phyloP scores from a whole-genome alignment of 1,140 invertebrate genomes.

The Trichomalopsis sarcophagae region DNA sequence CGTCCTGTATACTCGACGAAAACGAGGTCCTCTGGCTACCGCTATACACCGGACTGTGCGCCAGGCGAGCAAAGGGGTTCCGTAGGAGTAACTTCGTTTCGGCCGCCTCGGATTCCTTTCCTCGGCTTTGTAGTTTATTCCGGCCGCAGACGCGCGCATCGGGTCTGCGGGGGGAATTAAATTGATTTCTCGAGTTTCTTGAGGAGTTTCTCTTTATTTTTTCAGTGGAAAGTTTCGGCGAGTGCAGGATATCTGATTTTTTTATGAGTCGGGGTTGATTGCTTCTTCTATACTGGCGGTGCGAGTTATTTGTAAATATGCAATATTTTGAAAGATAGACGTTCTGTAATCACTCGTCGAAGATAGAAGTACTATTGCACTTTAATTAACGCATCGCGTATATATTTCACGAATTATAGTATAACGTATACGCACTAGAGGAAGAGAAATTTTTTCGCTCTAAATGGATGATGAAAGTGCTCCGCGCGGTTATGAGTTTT shows the following conservation, averaged over 20 bases:
- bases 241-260: too few species aligned
- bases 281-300: too few species aligned
- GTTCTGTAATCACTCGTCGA: background rate
- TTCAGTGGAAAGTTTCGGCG: background rate
- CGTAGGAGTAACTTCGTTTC: slow-evolving; percentile 20
- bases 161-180: slow-evolving; percentile 23
- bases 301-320: too few species aligned
- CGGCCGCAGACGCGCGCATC: slow-evolving; percentile 5
- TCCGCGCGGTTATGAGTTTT: too few species aligned
- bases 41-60: background rate
- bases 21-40: background rate
- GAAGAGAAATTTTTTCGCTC: background rate
- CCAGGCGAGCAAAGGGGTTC: background rate
- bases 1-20: background rate
- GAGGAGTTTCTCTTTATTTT: background rate
- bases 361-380: background rate
- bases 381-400: too few species aligned
- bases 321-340: too few species aligned
- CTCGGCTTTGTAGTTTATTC: slow-evolving; percentile 45
- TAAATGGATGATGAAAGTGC: background rate
- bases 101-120: slow-evolving; percentile 5
- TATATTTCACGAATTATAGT: background rate
- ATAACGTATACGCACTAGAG: too few species aligned
- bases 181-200: slow-evolving; percentile 4
- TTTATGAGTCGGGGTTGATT: background rate